Evolutionary conservation across 2,888 invertebrate species (phyloP).

Genomic region (Antheraea assamensis): DNA sequence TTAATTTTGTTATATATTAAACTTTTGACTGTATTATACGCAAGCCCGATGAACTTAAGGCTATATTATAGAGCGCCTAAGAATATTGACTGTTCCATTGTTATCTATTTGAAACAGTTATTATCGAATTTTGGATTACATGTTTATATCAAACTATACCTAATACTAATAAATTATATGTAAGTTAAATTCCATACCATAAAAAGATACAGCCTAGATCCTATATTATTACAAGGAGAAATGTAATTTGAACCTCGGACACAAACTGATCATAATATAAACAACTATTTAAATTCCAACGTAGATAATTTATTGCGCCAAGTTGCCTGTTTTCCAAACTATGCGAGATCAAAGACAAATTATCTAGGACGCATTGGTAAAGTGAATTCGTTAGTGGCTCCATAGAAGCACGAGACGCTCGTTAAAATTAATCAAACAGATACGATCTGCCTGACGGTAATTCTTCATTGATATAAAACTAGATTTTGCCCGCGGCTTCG

Average conservation of each 20-base stretch:
- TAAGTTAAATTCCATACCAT: background rate
- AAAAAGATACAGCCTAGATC: background rate
- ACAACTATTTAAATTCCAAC: conserved; percentile 31
- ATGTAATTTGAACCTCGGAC: conserved; percentile 5
- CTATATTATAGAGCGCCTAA: no score
- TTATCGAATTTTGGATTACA: background rate
- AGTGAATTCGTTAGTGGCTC: conserved; percentile 23
- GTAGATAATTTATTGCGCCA: conserved; percentile 31
- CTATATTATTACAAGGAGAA: background rate
- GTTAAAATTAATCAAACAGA: conserved; percentile 35
- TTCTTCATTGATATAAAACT: conserved; percentile 17
- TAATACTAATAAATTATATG: background rate
- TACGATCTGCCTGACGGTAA: conserved; percentile 26
- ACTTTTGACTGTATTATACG: no score
- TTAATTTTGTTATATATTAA: no score
- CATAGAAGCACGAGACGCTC: conserved; percentile 27
- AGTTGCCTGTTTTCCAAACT: conserved; percentile 33
- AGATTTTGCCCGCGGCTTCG: no score
- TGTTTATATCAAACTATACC: background rate
- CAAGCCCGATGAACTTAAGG: no score
- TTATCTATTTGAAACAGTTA: background rate
- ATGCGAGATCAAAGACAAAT: conserved; percentile 43
- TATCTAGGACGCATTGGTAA: conserved; percentile 36
- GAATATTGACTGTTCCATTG: background rate
- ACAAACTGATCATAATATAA: conserved; percentile 20